A percentile compares a stretch with the other conserved stretches of the same genome.
Conservation (phyloP, 2,113 vertebrate species). For the Pica pica region DNA sequence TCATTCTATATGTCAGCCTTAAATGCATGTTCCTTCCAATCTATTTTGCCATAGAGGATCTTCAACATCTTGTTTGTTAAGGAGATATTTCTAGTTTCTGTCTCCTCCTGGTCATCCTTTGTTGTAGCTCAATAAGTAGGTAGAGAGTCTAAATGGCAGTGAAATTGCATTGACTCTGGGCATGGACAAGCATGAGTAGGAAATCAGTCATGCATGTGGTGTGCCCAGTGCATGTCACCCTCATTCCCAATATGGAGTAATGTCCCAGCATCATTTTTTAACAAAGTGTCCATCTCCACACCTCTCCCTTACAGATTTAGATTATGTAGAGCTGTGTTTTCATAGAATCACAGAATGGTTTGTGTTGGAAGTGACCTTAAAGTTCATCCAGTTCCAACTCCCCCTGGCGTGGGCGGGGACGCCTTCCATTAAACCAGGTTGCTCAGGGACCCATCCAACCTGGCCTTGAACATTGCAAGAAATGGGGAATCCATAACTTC, state of each 20-base stretch:
- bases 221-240: not conserved
- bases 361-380: not conserved
- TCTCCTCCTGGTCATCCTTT: not conserved
- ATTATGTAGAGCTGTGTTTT: not conserved
- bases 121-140: not conserved
- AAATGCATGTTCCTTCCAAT: not conserved
- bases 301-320: not conserved
- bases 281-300: not conserved
- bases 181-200: not conserved
- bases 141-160: not conserved
- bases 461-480: not conserved
- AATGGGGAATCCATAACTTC: not conserved
- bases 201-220: not conserved
- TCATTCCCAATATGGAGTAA: not conserved
- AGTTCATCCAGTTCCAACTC: not conserved
- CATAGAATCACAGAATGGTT: not conserved
- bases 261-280: not conserved
- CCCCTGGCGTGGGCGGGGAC: fast-evolving
- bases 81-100: not conserved
- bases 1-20: not conserved
- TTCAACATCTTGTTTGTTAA: not conserved
- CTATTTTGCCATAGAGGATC: not conserved
- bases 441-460: not conserved
- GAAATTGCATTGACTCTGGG: not conserved
- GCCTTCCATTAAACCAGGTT: not conserved